Evolutionary conservation across 2,888 invertebrate species (phyloP).

Genomic region (Rhyacophila evoluta): DNA sequence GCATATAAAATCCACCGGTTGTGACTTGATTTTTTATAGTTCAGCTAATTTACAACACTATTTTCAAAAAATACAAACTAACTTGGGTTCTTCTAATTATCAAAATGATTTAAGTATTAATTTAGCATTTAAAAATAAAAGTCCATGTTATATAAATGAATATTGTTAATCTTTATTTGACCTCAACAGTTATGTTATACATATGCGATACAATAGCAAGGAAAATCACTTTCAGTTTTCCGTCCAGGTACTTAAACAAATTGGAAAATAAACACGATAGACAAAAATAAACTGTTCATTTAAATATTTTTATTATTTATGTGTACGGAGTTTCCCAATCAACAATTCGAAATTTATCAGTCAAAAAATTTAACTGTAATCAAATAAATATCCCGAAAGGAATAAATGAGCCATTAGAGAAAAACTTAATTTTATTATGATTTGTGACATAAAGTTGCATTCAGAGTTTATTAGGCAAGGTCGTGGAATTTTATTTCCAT

Average conservation of each 20-base stretch:
- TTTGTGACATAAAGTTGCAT: too few species aligned
- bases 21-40: too few species aligned
- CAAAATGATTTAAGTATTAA: not conserved
- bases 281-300: constrained; percentile 39
- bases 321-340: constrained; percentile 3
- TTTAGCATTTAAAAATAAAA: constrained; percentile 42
- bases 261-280: constrained; percentile 8
- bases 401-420: too few species aligned
- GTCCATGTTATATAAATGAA: constrained; percentile 47
- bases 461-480: too few species aligned
- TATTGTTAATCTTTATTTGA: constrained; percentile 43
- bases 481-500: too few species aligned
- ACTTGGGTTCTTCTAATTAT: not conserved
- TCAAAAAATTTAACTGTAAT: too few species aligned
- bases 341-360: too few species aligned
- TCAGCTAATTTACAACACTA: too few species aligned
- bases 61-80: too few species aligned
- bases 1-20: too few species aligned
- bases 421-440: too few species aligned
- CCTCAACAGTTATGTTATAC: constrained; percentile 44
- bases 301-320: not conserved
- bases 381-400: too few species aligned
- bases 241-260: constrained; percentile 36
- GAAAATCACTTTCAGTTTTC: constrained; percentile 32
- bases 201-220: constrained; percentile 45